Evolutionary conservation across 2,888 invertebrate genomes (phyloP), one percentile per base, ranked within the genome.

Genomic region (Lithophane semibrunnea): DNA sequence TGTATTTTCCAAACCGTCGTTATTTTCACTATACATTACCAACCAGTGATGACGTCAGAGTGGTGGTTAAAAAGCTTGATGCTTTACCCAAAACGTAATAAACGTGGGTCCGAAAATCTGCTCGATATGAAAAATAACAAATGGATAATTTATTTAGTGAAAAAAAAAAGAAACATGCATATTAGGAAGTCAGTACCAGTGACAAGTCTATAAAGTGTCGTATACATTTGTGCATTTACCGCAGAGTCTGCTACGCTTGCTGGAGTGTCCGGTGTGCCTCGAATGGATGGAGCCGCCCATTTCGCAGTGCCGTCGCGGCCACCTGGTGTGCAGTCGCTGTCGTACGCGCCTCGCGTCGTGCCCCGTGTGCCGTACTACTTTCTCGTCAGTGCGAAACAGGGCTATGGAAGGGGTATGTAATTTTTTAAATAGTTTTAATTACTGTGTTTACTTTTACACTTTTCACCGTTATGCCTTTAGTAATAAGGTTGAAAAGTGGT

Each of bases 251-350:
- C 93, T 97, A 47, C 94, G 96, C 0, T 89, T 96, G 87, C 92
- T 97, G 89, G 97, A 97, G 90, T 97, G 97, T 85, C 97, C 97
- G 37, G 97, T 97, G 85, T 97, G 97, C 92, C 94, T 97, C 89
- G 97, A 97, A 90, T 97, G 97, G 92, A 97, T 97, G 93, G 95
- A 96, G 89, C 97, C 97, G 71, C 97, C 97, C 44, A 97, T 97
- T 84, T 94, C 97, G 79, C 97, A 97, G 92, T 97, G 97, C 91
- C 97, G 97, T 13, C 97, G 97, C 90, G 97, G 97, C 0, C 97
- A 97, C 92, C 96, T 97, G 58, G 95, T 97, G 87, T 97, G 97
- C 92, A 93, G 92, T 65, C 94, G 94, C 44, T 97, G 97, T 89
- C 97, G 97, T 87, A 93, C 95, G 67, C 97, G 97, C 54, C 97